phyloP scores from a whole-genome alignment of 1,140 invertebrate species.

The Apis dorsata region DNA sequence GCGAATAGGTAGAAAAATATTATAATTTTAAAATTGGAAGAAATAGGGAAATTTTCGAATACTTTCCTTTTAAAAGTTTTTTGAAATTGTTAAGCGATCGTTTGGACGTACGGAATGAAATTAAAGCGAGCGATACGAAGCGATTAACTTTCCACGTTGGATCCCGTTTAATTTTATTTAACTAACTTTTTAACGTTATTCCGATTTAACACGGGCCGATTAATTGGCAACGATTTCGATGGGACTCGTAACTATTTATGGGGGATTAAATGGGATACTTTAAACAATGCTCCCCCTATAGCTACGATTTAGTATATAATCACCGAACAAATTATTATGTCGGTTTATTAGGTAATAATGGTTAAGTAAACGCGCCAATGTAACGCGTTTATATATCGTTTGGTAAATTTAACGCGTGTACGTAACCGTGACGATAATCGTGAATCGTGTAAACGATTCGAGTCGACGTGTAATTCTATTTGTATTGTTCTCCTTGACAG shows the following conservation, averaged over 20 bases:
- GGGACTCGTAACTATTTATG: not conserved
- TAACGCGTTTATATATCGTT: not conserved
- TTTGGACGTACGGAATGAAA: not conserved
- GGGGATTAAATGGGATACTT: conserved; percentile 22
- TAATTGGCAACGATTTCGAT: not conserved
- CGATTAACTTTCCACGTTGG: not conserved
- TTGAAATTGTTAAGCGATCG: not conserved
- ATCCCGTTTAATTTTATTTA: not conserved
- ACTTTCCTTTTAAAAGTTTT: not conserved
- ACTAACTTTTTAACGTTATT: conserved; percentile 9
- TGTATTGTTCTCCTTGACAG: not conserved
- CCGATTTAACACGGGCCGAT: not conserved
- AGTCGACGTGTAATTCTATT: not conserved
- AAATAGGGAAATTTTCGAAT: not conserved
- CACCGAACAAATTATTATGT: not conserved
- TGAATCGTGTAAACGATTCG: not conserved
- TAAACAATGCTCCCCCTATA: conserved; percentile 11
- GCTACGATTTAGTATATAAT: conserved; percentile 14
- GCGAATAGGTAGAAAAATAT: too few relatives aligned
- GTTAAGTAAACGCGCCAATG: not conserved
- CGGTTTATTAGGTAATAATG: conserved; percentile 20
- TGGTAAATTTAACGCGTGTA: not conserved
- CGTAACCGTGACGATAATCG: not conserved
- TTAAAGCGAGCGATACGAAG: not conserved
- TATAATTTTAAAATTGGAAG: not conserved